Percentiles rank a stretch among this genome's conserved stretches.
phyloP scores from a whole-genome alignment of 2,113 vertebrate species.

The Microcebus ravelobensis region DNA sequence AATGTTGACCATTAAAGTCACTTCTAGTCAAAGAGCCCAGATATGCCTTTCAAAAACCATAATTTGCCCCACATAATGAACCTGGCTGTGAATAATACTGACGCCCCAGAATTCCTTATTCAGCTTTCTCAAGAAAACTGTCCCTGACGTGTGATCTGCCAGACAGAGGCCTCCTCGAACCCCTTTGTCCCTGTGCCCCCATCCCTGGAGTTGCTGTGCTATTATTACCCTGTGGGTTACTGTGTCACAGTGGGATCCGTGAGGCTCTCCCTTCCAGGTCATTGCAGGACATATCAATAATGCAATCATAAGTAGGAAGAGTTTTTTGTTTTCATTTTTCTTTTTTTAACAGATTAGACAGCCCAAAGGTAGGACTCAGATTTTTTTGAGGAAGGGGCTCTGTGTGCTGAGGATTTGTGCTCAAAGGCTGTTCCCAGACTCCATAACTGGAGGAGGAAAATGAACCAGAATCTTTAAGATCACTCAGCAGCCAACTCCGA shows the following conservation, averaged over 20 bases:
- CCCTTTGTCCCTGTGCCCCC: rapidly evolving
- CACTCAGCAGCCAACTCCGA: rapidly evolving
- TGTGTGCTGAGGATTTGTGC: background rate
- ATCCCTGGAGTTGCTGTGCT: background rate
- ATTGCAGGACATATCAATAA: background rate
- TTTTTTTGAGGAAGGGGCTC: background rate
- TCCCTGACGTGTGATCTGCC: background rate
- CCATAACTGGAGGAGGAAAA: background rate
- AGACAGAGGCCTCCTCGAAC: background rate
- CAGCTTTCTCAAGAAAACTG: background rate
- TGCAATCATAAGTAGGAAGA: background rate
- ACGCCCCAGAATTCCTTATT: background rate
- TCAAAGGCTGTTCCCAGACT: background rate
- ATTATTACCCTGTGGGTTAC: background rate
- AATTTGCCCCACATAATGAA: background rate
- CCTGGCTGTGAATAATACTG: background rate
- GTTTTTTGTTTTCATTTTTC: background rate
- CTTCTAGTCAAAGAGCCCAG: slow-evolving; percentile 2
- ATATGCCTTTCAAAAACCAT: background rate
- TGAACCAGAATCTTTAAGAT: background rate
- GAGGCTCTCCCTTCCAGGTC: background rate
- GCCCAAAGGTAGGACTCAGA: background rate
- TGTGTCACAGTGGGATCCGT: background rate
- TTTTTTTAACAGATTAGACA: background rate
- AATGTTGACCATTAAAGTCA: background rate